A percentile compares a stretch with the other conserved stretches of the same genome.
Conservation (phyloP, 1,140 invertebrate genomes). For the Arctopsyche grandis region DNA sequence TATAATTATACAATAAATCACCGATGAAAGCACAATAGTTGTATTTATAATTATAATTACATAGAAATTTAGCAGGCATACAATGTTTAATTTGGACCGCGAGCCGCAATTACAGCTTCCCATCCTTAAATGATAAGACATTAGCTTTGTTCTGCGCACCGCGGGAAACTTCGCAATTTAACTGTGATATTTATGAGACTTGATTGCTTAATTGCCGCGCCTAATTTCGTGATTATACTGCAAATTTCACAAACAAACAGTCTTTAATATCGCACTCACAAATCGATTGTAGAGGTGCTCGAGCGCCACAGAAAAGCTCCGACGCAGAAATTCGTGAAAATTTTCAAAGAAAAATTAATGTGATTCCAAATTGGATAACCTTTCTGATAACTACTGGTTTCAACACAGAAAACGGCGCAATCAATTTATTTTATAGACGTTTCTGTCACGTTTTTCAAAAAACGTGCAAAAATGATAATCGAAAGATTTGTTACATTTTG, state of each 20-base stretch:
- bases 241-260: constrained; percentile 38
- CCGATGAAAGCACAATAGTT: no score
- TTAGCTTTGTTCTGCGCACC: constrained; percentile 34
- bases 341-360: not conserved
- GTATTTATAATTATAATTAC: no score
- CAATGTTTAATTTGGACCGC: not conserved
- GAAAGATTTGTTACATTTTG: not conserved
- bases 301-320: no score
- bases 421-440: constrained; percentile 6
- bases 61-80: no score
- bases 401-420: not conserved
- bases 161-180: constrained; percentile 39
- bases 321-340: no score
- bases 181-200: constrained; percentile 35
- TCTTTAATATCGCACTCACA: constrained; percentile 8
- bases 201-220: constrained; percentile 42
- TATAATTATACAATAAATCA: no score
- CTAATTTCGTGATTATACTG: constrained; percentile 38
- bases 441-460: constrained; percentile 21
- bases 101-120: not conserved
- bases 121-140: constrained; percentile 14
- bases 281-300: not conserved
- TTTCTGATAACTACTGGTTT: constrained; percentile 24
- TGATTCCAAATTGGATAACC: constrained; percentile 24
- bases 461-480: constrained; percentile 13